Evolutionary conservation across 2,113 vertebrate species (phyloP).

Genomic region (Colaptes auratus): DNA sequence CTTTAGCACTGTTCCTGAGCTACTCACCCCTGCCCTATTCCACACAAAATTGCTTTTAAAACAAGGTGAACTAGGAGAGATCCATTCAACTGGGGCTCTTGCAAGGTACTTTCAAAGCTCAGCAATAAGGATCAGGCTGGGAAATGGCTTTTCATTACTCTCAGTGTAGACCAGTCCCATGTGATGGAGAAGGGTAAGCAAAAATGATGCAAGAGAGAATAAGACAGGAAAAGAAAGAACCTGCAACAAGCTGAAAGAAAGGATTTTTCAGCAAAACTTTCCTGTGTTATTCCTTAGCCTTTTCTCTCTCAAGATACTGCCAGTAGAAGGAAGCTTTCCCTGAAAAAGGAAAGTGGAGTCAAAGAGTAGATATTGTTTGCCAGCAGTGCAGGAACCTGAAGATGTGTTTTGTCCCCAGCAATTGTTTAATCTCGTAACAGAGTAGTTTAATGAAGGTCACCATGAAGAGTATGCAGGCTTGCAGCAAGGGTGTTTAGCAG

Average conservation of each 20-base stretch:
- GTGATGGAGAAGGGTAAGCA: neutral
- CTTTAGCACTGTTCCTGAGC: neutral
- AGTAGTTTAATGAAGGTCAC: neutral
- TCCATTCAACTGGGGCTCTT: neutral
- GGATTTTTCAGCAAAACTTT: neutral
- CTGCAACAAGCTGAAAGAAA: neutral
- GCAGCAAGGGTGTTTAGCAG: neutral
- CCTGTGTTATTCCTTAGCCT: neutral
- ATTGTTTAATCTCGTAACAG: neutral
- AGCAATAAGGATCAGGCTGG: neutral
- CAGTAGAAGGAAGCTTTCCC: constrained; percentile 6
- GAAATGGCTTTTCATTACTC: neutral
- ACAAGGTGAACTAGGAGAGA: neutral
- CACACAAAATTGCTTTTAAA: neutral
- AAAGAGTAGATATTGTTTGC: neutral
- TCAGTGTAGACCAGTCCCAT: neutral
- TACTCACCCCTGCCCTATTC: neutral
- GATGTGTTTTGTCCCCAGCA: constrained; percentile 14
- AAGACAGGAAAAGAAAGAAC: neutral
- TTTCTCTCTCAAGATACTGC: neutral
- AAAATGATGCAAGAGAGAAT: neutral
- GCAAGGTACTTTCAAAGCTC: neutral
- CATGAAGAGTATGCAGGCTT: neutral
- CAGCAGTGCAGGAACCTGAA: constrained; percentile 12
- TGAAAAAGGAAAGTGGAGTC: constrained; percentile 26